A percentile compares a stretch with the other conserved stretches of the same genome.
phyloP scores from a whole-genome alignment of 2,888 invertebrate genomes.

The Dastarcus helophoroides region DNA sequence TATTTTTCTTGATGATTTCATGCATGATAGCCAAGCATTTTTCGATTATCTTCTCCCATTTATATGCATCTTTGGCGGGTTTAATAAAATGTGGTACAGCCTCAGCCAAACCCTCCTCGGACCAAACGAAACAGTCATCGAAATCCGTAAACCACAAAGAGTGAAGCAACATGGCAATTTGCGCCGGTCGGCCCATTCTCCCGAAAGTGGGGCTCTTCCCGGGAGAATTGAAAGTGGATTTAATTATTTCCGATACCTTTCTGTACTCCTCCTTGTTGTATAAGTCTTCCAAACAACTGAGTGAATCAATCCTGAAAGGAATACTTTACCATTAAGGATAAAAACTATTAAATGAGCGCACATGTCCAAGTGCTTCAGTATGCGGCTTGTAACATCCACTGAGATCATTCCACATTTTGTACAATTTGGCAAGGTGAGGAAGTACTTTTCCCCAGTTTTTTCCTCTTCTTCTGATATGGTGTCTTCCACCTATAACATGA shows the following conservation, averaged over 20 bases:
- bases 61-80: conserved; percentile 34
- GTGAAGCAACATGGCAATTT: conserved; percentile 35
- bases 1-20: conserved; percentile 43
- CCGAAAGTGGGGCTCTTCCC: conserved; percentile 40
- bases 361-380: conserved; percentile 43
- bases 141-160: conserved; percentile 38
- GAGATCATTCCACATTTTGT: conserved; percentile 41
- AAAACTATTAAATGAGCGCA: conserved; percentile 18
- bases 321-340: conserved; percentile 8
- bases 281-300: conserved; percentile 55
- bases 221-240: conserved; percentile 48
- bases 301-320: conserved; percentile 38
- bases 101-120: conserved; percentile 65
- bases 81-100: conserved; percentile 44
- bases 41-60: conserved; percentile 34
- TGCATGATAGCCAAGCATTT: conserved; percentile 38
- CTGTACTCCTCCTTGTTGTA: conserved; percentile 52
- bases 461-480: conserved; percentile 19
- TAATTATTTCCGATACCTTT: conserved; percentile 54
- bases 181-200: conserved; percentile 45
- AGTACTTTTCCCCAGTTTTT: conserved; percentile 26
- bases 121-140: conserved; percentile 61
- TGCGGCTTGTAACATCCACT: conserved; percentile 36
- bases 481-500: conserved; percentile 17
- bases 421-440: conserved; percentile 42